phyloP scores from a whole-genome alignment of 2,888 invertebrate genomes.

The Odiellus spinosus region DNA sequence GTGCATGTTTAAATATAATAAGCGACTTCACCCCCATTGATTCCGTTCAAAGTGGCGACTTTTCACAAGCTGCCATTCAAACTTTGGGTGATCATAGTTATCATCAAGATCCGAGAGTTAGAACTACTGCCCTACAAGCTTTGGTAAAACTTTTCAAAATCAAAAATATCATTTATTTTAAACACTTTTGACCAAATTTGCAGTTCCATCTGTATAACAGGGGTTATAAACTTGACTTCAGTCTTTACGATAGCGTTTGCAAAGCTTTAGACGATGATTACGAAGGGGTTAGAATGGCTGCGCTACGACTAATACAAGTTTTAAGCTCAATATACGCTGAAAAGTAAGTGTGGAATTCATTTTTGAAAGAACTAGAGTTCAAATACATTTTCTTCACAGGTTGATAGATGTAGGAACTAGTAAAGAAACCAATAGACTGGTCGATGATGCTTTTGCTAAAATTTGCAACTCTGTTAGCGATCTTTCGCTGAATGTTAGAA shows the following conservation, averaged over 20 bases:
- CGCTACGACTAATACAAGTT: conserved; percentile 67
- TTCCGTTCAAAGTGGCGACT: conserved; percentile 38
- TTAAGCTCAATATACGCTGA: conserved; percentile 75
- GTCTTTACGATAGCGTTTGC: conserved; percentile 50
- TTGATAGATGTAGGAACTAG: conserved; percentile 51
- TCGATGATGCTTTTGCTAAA: conserved; percentile 91
- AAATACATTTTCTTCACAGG: conserved; percentile 33
- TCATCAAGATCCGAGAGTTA: conserved; percentile 72
- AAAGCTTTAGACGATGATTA: conserved; percentile 75
- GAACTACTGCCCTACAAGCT: conserved; percentile 73
- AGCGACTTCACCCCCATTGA: conserved; percentile 48
- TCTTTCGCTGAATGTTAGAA: conserved; percentile 59
- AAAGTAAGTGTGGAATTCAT: conserved; percentile 39
- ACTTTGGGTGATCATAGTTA: conserved; percentile 71
- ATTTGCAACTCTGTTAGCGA: conserved; percentile 88
- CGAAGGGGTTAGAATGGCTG: conserved; percentile 76
- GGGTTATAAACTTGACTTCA: conserved; percentile 55
- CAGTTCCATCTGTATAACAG: conserved; percentile 53
- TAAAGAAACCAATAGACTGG: conserved; percentile 68
- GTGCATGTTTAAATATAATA: conserved; percentile 53
- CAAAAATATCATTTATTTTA: conserved; percentile 4
- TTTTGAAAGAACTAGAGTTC: conserved; percentile 1
- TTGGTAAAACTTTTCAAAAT: conserved; percentile 38
- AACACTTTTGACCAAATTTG: conserved; percentile 4
- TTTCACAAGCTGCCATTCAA: conserved; percentile 36